A percentile compares a stretch with the other conserved stretches of the same genome.
These are phyloP conservation scores for Lontra canadensis DNA, from an alignment of 2,113 vertebrate species.

Conservation along the genomic window DNA sequence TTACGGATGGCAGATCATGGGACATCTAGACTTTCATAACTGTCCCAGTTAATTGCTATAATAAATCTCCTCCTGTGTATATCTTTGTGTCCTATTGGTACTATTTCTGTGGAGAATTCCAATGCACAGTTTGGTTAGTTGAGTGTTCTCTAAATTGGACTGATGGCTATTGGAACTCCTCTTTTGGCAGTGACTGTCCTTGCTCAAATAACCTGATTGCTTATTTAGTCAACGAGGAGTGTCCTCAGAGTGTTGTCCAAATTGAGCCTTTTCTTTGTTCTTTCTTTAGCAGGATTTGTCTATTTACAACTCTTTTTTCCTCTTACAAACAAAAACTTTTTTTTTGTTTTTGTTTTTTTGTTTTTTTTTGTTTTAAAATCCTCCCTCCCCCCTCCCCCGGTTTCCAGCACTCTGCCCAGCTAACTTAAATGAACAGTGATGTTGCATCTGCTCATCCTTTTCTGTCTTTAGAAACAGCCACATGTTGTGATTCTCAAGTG, in stretches of 20 bases:
- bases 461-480: not conserved
- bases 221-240: not conserved
- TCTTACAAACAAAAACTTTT: not conserved
- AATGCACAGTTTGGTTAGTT: not conserved
- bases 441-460: not conserved
- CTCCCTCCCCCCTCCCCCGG: fast-evolving
- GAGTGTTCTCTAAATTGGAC: not conserved
- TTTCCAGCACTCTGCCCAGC: not conserved
- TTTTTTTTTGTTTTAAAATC: not conserved
- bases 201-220: not conserved
- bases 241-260: not conserved
- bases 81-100: not conserved
- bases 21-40: not conserved
- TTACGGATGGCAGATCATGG: not conserved
- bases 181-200: not conserved
- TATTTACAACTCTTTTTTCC: not conserved
- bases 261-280: not conserved
- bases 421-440: not conserved
- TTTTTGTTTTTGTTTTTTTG: too few species aligned
- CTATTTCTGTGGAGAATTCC: not conserved
- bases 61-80: not conserved
- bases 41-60: not conserved
- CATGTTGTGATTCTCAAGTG: not conserved
- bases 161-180: not conserved
- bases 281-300: not conserved